Conservation (phyloP, 2,113 vertebrate genomes). For the Isichthys henryi region DNA sequence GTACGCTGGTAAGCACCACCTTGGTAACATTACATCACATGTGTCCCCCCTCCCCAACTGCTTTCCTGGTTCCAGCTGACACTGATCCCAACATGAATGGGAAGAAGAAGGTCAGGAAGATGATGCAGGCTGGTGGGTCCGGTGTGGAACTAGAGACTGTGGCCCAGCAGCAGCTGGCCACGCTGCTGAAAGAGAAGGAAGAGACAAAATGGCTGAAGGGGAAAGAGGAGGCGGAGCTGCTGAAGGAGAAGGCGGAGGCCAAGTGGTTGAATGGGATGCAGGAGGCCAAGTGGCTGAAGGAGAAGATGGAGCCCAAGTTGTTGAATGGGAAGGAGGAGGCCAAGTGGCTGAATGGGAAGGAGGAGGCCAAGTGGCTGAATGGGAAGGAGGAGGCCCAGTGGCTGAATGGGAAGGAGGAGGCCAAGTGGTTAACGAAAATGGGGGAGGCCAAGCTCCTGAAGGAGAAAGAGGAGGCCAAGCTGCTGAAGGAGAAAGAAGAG, state of each 20-base stretch:
- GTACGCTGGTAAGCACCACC: background rate
- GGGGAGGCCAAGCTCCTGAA: background rate
- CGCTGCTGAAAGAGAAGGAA: constrained; percentile 21
- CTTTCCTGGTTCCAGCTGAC: constrained; percentile 31
- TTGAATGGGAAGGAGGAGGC: too few species aligned
- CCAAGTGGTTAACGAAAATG: background rate
- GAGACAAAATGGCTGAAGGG: background rate
- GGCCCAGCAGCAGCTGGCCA: constrained; percentile 47
- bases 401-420: background rate
- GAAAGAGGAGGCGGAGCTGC: background rate
- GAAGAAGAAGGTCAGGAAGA: constrained; percentile 39
- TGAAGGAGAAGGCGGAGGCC: background rate
- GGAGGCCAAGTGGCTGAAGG: too few species aligned
- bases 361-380: too few species aligned
- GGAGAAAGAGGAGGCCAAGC: background rate
- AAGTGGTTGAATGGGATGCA: background rate
- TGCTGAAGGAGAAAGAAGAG: too few species aligned
- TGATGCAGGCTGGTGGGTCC: constrained; percentile 31
- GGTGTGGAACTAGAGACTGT: constrained; percentile 41
- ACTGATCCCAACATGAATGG: constrained; percentile 17
- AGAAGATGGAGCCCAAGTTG: background rate
- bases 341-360: too few species aligned
- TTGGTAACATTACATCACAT: background rate
- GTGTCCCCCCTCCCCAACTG: background rate
- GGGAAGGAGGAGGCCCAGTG: background rate